Conservation (phyloP, 2,888 invertebrate genomes). For the Coenonympha glycerion region DNA sequence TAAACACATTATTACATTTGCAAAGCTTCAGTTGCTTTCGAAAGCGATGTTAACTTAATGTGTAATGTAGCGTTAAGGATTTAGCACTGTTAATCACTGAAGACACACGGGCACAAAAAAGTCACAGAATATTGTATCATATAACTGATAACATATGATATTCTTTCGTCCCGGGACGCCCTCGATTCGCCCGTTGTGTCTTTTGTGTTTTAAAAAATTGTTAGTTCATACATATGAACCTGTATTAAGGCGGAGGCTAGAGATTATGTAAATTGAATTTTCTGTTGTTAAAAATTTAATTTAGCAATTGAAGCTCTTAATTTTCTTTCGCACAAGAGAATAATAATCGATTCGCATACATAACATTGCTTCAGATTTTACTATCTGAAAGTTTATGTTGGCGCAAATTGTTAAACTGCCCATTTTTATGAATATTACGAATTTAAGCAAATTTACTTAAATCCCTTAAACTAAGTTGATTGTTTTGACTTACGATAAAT, state of each 20-base stretch:
- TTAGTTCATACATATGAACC: conserved; percentile 2
- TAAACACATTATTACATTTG: conserved; percentile 47
- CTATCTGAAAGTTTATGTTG: conserved; percentile 58
- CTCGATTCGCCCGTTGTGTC: no score
- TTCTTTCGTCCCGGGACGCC: no score
- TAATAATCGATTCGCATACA: conserved; percentile 11
- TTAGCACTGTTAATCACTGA: no score
- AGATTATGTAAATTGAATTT: conserved; percentile 18
- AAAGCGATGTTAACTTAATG: conserved; percentile 50
- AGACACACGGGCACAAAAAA: no score
- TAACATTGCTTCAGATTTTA: conserved; percentile 57
- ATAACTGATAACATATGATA: no score
- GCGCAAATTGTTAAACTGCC: conserved; percentile 26
- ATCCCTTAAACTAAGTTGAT: background rate
- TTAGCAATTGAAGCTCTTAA: conserved; percentile 19
- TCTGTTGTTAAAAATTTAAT: conserved; percentile 18
- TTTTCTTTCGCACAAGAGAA: conserved; percentile 18
- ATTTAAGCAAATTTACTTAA: conserved; percentile 22
- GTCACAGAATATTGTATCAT: no score
- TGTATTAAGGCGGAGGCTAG: conserved; percentile 31
- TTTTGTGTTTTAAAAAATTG: no score
- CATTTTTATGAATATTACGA: conserved; percentile 23
- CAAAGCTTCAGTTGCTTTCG: conserved; percentile 48
- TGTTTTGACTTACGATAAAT: no score
- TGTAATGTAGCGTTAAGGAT: conserved; percentile 39